These are phyloP conservation scores for Rhodeus uyekii DNA, from an alignment of 2,797 vertebrate species.

Conservation along the genomic window DNA sequence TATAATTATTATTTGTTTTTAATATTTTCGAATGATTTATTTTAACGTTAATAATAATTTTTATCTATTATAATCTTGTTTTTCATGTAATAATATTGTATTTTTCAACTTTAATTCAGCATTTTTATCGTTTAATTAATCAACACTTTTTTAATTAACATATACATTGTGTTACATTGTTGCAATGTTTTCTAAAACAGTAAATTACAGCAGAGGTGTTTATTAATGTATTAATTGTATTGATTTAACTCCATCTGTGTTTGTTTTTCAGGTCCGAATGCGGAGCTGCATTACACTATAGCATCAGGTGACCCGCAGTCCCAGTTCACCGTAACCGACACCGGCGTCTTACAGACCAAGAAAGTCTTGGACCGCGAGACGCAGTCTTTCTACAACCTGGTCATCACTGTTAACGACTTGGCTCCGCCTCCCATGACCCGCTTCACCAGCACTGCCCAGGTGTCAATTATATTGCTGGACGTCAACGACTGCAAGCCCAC, in stretches of 20 bases:
- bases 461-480: slow-evolving; percentile 93
- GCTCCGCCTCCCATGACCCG: slow-evolving; percentile 74
- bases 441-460: slow-evolving; percentile 91
- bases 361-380: slow-evolving; percentile 86
- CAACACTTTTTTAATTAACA: too few species aligned
- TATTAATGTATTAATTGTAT: background rate
- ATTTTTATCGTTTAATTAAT: too few species aligned
- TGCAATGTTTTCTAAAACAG: background rate
- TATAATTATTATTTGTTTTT: too few species aligned
- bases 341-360: slow-evolving; percentile 79
- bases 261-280: slow-evolving; percentile 81
- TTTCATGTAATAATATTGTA: too few species aligned
- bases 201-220: background rate
- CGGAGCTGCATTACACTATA: slow-evolving; percentile 86
- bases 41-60: too few species aligned
- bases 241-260: background rate
- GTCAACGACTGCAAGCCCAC: slow-evolving; percentile 90
- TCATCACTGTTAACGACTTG: slow-evolving; percentile 88
- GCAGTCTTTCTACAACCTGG: slow-evolving; percentile 95
- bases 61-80: too few species aligned
- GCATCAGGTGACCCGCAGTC: slow-evolving; percentile 86
- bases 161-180: too few species aligned
- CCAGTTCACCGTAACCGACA: slow-evolving; percentile 81
- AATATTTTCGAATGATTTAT: too few species aligned
- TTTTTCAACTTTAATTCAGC: too few species aligned